These are phyloP conservation scores for Gastracanthus pulcherrimus DNA, from an alignment of 2,888 invertebrate species.

Conservation along the genomic window DNA sequence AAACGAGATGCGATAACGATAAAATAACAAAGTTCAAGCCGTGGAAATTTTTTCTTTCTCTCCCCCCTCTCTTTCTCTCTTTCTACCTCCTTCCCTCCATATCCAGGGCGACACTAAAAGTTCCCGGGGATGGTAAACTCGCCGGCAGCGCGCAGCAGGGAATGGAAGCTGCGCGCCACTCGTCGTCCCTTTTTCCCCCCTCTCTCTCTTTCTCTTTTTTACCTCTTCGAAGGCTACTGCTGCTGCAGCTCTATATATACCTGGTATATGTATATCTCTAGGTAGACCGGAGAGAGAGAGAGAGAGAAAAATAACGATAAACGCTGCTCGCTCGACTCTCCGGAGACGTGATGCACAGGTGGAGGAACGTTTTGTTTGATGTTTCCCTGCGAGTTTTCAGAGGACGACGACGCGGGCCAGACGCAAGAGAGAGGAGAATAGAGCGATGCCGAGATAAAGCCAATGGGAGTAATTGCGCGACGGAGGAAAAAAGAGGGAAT, in stretches of 20 bases:
- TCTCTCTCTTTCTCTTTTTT: neutral
- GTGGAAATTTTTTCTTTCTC: slow-evolving; percentile 39
- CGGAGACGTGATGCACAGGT: slow-evolving; percentile 2
- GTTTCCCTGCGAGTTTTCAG: slow-evolving; percentile 32
- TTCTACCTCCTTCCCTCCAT: neutral
- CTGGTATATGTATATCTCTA: no score
- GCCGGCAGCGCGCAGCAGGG: neutral
- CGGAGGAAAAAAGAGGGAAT: neutral
- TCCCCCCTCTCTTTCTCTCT: neutral
- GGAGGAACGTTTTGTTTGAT: slow-evolving; percentile 43
- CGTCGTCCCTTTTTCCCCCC: no score
- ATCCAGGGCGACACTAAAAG: neutral
- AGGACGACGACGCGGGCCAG: neutral
- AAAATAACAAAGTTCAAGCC: slow-evolving; percentile 50
- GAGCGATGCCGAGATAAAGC: slow-evolving; percentile 3
- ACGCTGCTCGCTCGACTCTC: slow-evolving; percentile 13
- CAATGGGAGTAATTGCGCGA: slow-evolving; percentile 30
- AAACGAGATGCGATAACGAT: slow-evolving; percentile 45
- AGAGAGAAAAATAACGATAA: slow-evolving; percentile 41
- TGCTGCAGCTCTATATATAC: no score
- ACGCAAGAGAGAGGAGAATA: neutral
- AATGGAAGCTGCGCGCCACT: neutral
- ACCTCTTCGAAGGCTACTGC: no score
- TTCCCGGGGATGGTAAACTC: slow-evolving; percentile 15
- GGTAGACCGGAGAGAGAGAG: no score